Conservation (phyloP, 1,140 invertebrate species). For the Microplitis demolitor region DNA sequence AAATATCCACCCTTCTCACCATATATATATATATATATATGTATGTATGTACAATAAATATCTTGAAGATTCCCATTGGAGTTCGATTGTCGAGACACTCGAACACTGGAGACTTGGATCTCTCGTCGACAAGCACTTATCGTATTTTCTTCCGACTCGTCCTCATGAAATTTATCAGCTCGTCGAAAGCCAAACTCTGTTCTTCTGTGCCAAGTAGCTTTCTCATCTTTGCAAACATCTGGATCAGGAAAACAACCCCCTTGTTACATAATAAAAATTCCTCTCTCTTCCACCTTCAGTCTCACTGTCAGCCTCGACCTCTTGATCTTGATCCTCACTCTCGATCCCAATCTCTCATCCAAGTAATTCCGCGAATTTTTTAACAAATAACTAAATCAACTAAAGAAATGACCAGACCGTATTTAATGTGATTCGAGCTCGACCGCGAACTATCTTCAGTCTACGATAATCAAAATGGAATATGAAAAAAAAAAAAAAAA, state of each 20-base stretch:
- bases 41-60: too few species aligned
- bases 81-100: background rate
- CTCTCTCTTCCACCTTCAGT: too few species aligned
- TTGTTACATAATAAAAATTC: too few species aligned
- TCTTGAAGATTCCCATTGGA: background rate
- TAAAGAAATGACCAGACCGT: too few species aligned
- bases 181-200: constrained; percentile 12
- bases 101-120: constrained; percentile 16
- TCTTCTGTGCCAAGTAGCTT: constrained; percentile 9
- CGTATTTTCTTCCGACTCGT: constrained; percentile 30
- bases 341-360: too few species aligned
- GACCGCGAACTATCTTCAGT: too few species aligned
- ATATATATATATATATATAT: too few species aligned
- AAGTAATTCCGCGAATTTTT: too few species aligned
- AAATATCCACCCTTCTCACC: background rate
- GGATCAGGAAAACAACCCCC: background rate
- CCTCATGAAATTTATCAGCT: constrained; percentile 17
- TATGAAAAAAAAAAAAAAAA: background rate
- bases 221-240: constrained; percentile 18
- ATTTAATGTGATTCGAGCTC: too few species aligned
- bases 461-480: background rate
- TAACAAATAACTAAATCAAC: too few species aligned
- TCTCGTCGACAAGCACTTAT: constrained; percentile 33
- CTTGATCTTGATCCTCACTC: too few species aligned
- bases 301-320: background rate